Base-by-base conservation (phyloP, 1,140 invertebrate species). In the Conus ventricosus region DNA sequence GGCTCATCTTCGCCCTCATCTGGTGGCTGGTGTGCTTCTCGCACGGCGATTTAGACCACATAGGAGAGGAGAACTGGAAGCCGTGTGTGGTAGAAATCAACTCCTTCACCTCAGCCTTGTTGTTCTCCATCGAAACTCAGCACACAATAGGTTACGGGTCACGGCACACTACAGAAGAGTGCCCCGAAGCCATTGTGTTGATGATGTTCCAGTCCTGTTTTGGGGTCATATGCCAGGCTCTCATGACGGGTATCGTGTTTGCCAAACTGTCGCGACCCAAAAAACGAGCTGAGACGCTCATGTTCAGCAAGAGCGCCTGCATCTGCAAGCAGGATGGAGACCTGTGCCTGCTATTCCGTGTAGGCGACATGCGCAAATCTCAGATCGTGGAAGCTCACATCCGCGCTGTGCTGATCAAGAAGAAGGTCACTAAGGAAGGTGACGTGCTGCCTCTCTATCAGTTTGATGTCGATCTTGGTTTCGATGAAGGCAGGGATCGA, bases 311-410 rank as follows among this genome's bases (percentile, higher is more conserved):
- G 89, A 97, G 98, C 93, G 98, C 98, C 5, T 97, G 98, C 23
- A 97, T 99, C 92, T 98, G 98, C 93, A 96, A 97, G 93, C 96
- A 98, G 85, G 95, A 96, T 93, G 98, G 98, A 3, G 96, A 97
- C 88, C 95, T 99, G 6, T 98, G 98, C 92, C 95, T 99, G 23
- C 98, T 99, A 97, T 99, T 99, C 95, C 96, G 99, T 11, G 98
- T 99, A 3, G 99, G 99, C 8, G 99, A 99, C 95, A 99, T 99
- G 98, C 96, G 99, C 84, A 99, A 99, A 95, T 99, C 98, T 15
- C 99, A 99, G 94, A 98, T 99, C 84, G 99, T 99, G 78, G 98
- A 98, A 27, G 98, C 96, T 81, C 97, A 97, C 89, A 97, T 99
- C 5, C 95, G 98, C 80, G 98, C 98, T 0, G 97, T 99, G 94